phyloP scores from a whole-genome alignment of 2,888 invertebrate species.

The Caradrina kadenii region DNA sequence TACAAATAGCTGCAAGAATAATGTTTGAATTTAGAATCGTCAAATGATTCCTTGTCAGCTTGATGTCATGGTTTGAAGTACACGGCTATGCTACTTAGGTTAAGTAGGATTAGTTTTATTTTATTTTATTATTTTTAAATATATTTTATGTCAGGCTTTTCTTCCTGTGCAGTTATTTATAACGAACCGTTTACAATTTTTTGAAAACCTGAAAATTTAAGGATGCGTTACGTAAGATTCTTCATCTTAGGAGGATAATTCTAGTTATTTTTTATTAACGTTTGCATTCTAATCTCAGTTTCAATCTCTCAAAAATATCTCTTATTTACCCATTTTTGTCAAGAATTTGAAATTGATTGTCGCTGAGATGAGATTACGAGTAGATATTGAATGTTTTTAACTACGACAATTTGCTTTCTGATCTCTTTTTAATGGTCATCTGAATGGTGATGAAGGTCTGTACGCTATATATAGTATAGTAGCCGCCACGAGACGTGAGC shows the following conservation, averaged over 20 bases:
- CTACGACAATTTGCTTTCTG: no score
- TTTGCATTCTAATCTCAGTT: no score
- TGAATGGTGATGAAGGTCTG: no score
- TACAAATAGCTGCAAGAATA: not conserved
- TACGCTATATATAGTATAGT: no score
- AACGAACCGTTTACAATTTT: conserved; percentile 25
- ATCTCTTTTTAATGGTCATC: no score
- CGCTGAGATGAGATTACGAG: no score
- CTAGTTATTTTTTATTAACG: no score
- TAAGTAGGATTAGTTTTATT: conserved; percentile 59
- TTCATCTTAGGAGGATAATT: not conserved
- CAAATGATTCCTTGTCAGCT: conserved; percentile 26
- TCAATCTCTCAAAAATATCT: no score
- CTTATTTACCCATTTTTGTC: no score
- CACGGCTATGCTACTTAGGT: conserved; percentile 47
- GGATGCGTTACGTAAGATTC: conserved; percentile 71
- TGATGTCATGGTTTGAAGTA: conserved; percentile 26
- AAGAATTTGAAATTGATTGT: no score
- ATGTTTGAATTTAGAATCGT: conserved; percentile 40
- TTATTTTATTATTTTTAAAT: conserved; percentile 57
- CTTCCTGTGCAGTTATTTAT: conserved; percentile 7
- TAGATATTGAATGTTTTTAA: no score
- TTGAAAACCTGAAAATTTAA: conserved; percentile 21
- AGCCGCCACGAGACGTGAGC: no score
- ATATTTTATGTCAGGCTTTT: conserved; percentile 33